Evolutionary conservation across 2,113 vertebrate species (phyloP).

Genomic region (Neodontobutis hainanensis): DNA sequence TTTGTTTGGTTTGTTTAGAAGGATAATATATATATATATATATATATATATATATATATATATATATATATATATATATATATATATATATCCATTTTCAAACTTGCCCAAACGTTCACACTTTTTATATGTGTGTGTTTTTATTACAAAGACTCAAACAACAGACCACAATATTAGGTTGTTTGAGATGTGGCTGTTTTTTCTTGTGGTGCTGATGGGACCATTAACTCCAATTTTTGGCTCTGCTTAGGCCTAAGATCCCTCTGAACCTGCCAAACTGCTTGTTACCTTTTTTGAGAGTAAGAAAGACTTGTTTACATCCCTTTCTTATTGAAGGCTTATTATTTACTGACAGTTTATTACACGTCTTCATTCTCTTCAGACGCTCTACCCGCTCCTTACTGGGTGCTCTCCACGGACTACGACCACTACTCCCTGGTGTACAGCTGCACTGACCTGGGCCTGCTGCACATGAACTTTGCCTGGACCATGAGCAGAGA

Average conservation of each 20-base stretch:
- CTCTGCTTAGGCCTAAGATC: slow-evolving; percentile 44
- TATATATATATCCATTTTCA: no score
- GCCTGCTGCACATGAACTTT: slow-evolving; percentile 75
- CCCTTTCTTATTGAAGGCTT: no score
- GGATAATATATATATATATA: no score
- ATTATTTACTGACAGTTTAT: background rate
- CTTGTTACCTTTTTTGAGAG: slow-evolving; percentile 67
- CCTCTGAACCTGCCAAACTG: slow-evolving; percentile 72
- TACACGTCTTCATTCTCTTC: slow-evolving; percentile 5
- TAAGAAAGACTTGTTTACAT: slow-evolving; percentile 21
- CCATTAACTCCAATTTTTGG: slow-evolving; percentile 45
- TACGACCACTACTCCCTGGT: slow-evolving; percentile 84
- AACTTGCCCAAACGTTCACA: no score
- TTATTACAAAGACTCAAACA: no score
- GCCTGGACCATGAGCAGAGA: slow-evolving; percentile 86
- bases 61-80: no score
- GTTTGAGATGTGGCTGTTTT: background rate
- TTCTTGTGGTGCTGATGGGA: slow-evolving; percentile 48
- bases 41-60: no score
- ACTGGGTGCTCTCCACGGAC: slow-evolving; percentile 88
- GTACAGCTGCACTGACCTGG: slow-evolving; percentile 83
- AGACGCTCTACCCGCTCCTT: slow-evolving; percentile 79
- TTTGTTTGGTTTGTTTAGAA: no score
- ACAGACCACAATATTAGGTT: background rate
- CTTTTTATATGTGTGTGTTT: no score